Evolutionary conservation across 2,113 vertebrate species (phyloP).

Genomic region (Ornithorhynchus anatinus): DNA sequence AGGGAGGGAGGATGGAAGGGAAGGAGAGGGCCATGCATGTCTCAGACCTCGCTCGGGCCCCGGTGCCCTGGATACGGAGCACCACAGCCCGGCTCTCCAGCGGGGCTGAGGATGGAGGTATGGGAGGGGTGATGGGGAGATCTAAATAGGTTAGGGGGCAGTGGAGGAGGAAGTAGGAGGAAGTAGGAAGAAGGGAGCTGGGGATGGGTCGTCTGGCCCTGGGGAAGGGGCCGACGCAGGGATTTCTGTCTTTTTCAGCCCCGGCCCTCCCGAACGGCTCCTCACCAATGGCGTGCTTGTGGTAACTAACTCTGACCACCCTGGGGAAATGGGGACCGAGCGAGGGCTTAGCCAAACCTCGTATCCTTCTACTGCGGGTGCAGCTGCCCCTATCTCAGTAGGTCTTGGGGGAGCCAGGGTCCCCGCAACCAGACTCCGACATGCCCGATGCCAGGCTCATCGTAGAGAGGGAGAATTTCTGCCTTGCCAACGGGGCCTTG

Average conservation of each 20-base stretch:
- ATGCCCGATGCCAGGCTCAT: no score
- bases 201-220: neutral
- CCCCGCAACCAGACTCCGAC: no score
- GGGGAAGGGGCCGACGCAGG: neutral
- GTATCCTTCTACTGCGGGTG: no score
- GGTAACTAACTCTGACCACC: conserved; percentile 74
- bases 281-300: conserved; percentile 80
- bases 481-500: no score
- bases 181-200: neutral
- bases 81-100: no score
- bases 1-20: fast-evolving
- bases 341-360: no score
- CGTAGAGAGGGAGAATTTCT: no score
- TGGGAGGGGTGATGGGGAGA: no score
- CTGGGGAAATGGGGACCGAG: no score
- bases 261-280: conserved; percentile 60
- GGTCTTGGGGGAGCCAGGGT: neutral
- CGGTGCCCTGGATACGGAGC: no score
- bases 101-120: no score
- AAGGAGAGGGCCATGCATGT: neutral
- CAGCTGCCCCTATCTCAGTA: neutral
- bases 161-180: neutral
- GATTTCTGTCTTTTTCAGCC: no score
- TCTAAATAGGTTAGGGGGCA: neutral
- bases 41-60: neutral